Conservation (phyloP, 2,113 vertebrate species). For the Ginglymostoma cirratum region DNA sequence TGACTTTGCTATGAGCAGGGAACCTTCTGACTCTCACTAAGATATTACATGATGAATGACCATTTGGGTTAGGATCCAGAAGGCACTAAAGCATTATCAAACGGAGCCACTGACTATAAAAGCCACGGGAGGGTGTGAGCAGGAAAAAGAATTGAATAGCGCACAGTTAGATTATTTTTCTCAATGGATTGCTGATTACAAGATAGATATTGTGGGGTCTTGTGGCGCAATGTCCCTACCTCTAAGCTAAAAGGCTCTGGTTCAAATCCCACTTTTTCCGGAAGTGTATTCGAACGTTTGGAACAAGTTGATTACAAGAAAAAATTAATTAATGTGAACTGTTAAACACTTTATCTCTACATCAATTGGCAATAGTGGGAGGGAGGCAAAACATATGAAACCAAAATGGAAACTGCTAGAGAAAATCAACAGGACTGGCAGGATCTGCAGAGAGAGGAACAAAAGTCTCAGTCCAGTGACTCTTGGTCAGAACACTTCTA, state of each 20-base stretch:
- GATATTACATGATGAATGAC: not conserved
- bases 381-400: not conserved
- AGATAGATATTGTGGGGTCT: too few species aligned
- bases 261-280: too few species aligned
- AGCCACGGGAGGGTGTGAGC: not conserved
- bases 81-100: not conserved
- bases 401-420: too few species aligned
- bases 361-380: not conserved
- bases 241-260: too few species aligned
- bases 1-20: not conserved
- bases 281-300: too few species aligned
- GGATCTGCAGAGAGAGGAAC: too few species aligned
- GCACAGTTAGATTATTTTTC: not conserved
- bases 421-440: too few species aligned
- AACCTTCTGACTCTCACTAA: not conserved
- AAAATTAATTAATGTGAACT: too few species aligned
- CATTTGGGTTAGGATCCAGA: not conserved
- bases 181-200: not conserved
- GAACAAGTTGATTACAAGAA: too few species aligned
- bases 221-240: too few species aligned
- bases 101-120: not conserved
- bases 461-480: too few species aligned
- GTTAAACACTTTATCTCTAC: not conserved
- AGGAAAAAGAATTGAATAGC: not conserved
- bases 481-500: too few species aligned